These are phyloP conservation scores for Monoplex corrugatus DNA, from an alignment of 2,888 invertebrate species.

Conservation along the genomic window DNA sequence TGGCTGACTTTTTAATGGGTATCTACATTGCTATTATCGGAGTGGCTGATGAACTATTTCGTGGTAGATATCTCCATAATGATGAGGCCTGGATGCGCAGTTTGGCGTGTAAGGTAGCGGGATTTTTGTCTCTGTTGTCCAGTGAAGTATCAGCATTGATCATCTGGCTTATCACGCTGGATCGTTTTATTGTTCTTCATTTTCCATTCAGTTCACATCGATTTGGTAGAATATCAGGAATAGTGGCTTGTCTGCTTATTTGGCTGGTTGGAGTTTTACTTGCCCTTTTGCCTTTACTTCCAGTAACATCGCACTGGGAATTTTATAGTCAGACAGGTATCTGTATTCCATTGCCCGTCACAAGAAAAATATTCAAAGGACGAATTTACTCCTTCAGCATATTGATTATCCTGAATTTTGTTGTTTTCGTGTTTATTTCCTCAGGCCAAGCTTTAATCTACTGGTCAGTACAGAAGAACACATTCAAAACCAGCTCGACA, in stretches of 20 bases:
- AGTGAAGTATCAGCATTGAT: neutral
- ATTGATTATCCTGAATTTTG: neutral
- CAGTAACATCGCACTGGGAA: neutral
- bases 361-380: neutral
- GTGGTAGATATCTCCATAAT: neutral
- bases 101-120: neutral
- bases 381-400: neutral
- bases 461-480: neutral
- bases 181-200: neutral
- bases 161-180: neutral
- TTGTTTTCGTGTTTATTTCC: neutral
- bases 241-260: neutral
- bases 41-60: neutral
- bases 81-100: neutral
- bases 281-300: neutral
- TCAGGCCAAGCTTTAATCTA: neutral
- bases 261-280: neutral
- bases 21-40: neutral
- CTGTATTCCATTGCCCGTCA: neutral
- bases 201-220: neutral
- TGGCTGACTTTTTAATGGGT: neutral
- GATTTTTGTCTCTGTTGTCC: neutral
- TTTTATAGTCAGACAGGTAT: neutral
- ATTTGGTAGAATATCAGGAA: neutral
- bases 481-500: neutral